A percentile compares a stretch with the other conserved stretches of the same genome.
phyloP scores from a whole-genome alignment of 2,113 vertebrate genomes.

The Hippopotamus amphibius region DNA sequence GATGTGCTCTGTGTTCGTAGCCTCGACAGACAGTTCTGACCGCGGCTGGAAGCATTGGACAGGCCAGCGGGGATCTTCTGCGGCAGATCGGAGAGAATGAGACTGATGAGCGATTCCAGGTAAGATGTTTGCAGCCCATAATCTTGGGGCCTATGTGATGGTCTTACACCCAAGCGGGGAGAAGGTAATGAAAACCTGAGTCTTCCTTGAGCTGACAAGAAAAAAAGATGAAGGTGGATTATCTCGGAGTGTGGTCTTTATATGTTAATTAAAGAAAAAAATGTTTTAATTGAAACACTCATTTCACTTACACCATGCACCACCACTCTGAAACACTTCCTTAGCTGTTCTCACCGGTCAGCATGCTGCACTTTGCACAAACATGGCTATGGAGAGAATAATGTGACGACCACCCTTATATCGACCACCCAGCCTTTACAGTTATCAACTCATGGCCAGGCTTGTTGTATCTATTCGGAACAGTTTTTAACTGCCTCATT shows the following conservation, averaged over 20 bases:
- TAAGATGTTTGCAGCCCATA: conserved; percentile 71
- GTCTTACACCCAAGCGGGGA: background rate
- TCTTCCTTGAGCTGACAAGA: background rate
- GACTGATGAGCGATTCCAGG: conserved; percentile 98
- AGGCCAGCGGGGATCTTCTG: conserved; percentile 97
- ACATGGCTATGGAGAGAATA: background rate
- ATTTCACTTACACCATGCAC: background rate
- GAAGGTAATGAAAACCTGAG: background rate
- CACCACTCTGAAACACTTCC: background rate
- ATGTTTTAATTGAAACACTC: background rate
- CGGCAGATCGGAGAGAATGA: conserved; percentile 99
- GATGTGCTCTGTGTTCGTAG: conserved; percentile 84
- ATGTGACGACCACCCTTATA: background rate
- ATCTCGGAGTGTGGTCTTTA: background rate
- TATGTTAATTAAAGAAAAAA: background rate
- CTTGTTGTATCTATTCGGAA: background rate
- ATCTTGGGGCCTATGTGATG: background rate
- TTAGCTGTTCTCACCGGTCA: background rate
- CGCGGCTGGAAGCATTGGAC: conserved; percentile 98
- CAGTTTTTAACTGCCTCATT: background rate
- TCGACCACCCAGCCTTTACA: background rate
- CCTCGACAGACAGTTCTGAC: conserved; percentile 98
- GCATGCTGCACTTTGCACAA: background rate
- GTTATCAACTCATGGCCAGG: background rate
- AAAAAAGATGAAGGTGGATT: background rate